A percentile compares a stretch with the other conserved stretches of the same genome.
phyloP scores from a whole-genome alignment of 2,888 invertebrate genomes.

The Chelonus formosanus region DNA sequence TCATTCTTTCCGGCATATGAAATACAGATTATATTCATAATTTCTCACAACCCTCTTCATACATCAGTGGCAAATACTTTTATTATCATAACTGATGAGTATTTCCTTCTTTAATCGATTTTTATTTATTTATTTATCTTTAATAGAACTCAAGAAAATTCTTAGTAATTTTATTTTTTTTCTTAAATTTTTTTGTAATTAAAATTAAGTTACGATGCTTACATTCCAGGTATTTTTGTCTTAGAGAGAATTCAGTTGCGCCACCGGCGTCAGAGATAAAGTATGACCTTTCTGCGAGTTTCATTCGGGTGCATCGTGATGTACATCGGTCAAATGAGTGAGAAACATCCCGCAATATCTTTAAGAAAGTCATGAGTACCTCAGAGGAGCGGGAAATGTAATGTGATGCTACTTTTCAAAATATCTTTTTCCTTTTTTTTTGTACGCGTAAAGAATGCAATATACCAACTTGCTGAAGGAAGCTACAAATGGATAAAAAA shows the following conservation, averaged over 20 bases:
- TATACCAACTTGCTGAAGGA: no score
- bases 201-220: background rate
- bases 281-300: constrained; percentile 48
- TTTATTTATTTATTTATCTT: no score
- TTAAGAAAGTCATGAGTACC: background rate
- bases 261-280: constrained; percentile 42
- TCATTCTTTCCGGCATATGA: background rate
- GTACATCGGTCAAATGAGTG: constrained; percentile 45
- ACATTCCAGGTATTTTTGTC: background rate
- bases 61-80: no score
- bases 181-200: background rate
- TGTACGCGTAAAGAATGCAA: background rate
- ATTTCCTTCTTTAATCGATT: background rate
- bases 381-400: constrained; percentile 43
- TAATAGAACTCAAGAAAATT: no score
- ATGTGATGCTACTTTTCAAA: constrained; percentile 45
- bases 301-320: constrained; percentile 47
- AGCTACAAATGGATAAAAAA: no score
- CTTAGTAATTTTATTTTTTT: background rate
- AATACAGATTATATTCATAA: no score
- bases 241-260: constrained; percentile 12
- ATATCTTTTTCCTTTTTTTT: constrained; percentile 30
- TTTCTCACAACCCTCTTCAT: no score
- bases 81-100: background rate
- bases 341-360: constrained; percentile 40